Base-by-base conservation (phyloP, 2,888 invertebrate genomes). In the Leptura quadrifasciata region DNA sequence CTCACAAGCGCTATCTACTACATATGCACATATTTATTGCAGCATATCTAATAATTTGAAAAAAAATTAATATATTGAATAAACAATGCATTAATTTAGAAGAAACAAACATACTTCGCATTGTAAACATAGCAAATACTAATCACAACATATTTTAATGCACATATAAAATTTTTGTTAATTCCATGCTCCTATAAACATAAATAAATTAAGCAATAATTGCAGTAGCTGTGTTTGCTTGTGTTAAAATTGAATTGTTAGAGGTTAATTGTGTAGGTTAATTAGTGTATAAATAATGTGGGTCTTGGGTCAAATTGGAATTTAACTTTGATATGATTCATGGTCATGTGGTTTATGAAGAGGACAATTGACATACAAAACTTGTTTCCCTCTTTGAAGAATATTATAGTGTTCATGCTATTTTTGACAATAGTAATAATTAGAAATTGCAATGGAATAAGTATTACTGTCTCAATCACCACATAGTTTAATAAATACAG, bases 241-340 rank as follows among this genome's bases (percentile, higher is more conserved):
- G 39, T 61, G 58, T 65, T 54, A 55, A 64, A 64, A 73, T 73
- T 73, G 73, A 73, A 73, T 73, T 74, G 74, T 74, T 57, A 21
- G 67, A 68, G 74, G 74, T 74, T 74, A 74, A 74, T 74, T 68
- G 20, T 31, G 27, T 58, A 61, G 74, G 74, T 74, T 74, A 74
- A 74, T 68, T 68, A 35, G 60, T 71, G 20, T 20, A 47, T 58
- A 60, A 58, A 58, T 47, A 47, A 57, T 68, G 39, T 61, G 17
- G 47, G 58, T 35, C 70, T 52, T 35, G 15, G 57, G 58, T 71
- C 61, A 71, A 71, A 61, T 71, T 60, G 60, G 20, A 60, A 61
- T 61, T 71, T 60, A 69, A 71, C 60, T 61, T 12, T 60, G 17
- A 21, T 69, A 31, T 69, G 47, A 57, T 24, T 31, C 65, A 60